phyloP scores from a whole-genome alignment of 2,113 vertebrate species.

The Dolichallabes microphthalmus region DNA sequence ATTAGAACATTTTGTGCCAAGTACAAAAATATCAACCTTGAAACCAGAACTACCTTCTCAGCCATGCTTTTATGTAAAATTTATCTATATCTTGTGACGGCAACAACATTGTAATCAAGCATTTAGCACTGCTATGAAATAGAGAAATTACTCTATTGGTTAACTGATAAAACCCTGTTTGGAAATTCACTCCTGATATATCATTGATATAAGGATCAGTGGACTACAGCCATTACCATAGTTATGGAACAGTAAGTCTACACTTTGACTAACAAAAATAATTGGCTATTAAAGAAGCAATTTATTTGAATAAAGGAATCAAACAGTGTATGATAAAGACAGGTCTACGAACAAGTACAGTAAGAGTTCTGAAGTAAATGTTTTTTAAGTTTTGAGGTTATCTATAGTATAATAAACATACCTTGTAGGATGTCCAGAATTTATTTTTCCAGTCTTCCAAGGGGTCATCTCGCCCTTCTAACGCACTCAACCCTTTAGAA shows the following conservation, averaged over 20 bases:
- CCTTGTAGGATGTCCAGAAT: slow-evolving; percentile 78
- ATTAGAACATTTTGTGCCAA: neutral
- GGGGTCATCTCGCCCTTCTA: slow-evolving; percentile 71
- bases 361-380: neutral
- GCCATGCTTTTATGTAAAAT: neutral
- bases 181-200: neutral
- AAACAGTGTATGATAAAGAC: neutral
- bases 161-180: neutral
- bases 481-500: slow-evolving; percentile 71
- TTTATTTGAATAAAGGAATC: neutral
- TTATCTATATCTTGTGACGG: neutral
- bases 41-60: neutral
- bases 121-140: neutral
- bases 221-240: neutral
- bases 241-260: neutral
- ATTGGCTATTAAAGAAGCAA: neutral
- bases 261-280: neutral
- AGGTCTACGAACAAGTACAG: neutral
- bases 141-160: neutral
- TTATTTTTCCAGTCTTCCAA: slow-evolving; percentile 75
- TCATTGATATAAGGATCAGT: neutral
- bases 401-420: slow-evolving; percentile 32
- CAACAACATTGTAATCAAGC: neutral
- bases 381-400: neutral
- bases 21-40: neutral